Conservation (phyloP, 2,797 vertebrate species). For the Acestrorhynchus altus region DNA sequence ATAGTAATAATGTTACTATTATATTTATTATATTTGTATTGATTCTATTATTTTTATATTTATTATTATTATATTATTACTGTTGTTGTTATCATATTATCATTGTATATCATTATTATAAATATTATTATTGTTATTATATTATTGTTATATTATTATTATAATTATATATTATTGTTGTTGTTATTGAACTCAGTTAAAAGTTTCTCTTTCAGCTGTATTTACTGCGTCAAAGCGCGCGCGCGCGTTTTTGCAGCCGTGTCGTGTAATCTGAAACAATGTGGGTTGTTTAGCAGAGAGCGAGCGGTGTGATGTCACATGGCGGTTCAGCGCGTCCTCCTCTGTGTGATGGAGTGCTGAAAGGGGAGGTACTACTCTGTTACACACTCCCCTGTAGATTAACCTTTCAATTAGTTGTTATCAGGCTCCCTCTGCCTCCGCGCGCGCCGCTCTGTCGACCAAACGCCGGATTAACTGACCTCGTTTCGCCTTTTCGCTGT, state of each 20-base stretch:
- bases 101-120: no score
- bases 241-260: conserved; percentile 36
- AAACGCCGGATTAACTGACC: conserved; percentile 55
- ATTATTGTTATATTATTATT: no score
- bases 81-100: no score
- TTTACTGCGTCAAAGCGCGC: background rate
- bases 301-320: conserved; percentile 63
- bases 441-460: conserved; percentile 74
- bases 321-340: conserved; percentile 57
- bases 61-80: no score
- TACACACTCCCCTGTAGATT: conserved; percentile 94
- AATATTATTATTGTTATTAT: no score
- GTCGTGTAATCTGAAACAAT: conserved; percentile 58
- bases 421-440: conserved; percentile 87
- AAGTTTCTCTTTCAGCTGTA: conserved; percentile 31
- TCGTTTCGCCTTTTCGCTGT: conserved; percentile 33
- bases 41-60: no score
- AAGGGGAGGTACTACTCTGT: conserved; percentile 92
- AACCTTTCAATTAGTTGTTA: conserved; percentile 98
- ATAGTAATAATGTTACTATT: no score
- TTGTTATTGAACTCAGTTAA: background rate
- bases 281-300: conserved; percentile 59
- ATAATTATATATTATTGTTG: no score
- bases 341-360: conserved; percentile 62
- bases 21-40: no score